Conservation (phyloP, 1,140 invertebrate genomes). For the Papilio polytes region DNA sequence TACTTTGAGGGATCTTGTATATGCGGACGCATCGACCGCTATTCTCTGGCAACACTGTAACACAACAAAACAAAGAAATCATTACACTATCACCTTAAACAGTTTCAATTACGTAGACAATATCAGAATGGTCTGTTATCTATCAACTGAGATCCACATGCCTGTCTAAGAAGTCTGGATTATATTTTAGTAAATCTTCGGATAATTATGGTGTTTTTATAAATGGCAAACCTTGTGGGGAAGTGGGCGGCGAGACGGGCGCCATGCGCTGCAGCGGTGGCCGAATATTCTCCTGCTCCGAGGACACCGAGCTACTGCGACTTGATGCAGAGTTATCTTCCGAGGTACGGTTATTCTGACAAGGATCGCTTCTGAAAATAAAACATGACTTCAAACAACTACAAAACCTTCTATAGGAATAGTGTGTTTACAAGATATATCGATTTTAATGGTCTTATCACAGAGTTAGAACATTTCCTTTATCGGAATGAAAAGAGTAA, state of each 20-base stretch:
- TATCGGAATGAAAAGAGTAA: neutral
- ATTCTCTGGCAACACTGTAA: conserved; percentile 71
- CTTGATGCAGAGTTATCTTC: conserved; percentile 73
- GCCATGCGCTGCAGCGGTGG: conserved; percentile 74
- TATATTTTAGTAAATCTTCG: no score
- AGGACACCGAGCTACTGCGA: conserved; percentile 76
- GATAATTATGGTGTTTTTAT: no score
- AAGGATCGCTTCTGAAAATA: conserved; percentile 51
- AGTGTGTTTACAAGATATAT: no score
- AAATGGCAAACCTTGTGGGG: conserved; percentile 62
- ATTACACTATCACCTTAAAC: no score
- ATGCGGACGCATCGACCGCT: conserved; percentile 75
- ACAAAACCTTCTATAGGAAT: no score
- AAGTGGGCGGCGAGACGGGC: conserved; percentile 71
- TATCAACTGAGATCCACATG: no score
- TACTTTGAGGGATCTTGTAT: conserved; percentile 77
- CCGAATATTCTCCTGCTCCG: conserved; percentile 74
- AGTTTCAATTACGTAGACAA: no score
- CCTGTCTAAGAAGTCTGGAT: no score
- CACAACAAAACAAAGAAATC: neutral
- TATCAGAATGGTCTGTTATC: no score
- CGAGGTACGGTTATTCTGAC: conserved; percentile 58
- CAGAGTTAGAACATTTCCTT: no score
- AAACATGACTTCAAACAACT: neutral
- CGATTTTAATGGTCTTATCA: no score